Conservation (phyloP, 2,113 vertebrate genomes). For the Furnarius figulus region DNA sequence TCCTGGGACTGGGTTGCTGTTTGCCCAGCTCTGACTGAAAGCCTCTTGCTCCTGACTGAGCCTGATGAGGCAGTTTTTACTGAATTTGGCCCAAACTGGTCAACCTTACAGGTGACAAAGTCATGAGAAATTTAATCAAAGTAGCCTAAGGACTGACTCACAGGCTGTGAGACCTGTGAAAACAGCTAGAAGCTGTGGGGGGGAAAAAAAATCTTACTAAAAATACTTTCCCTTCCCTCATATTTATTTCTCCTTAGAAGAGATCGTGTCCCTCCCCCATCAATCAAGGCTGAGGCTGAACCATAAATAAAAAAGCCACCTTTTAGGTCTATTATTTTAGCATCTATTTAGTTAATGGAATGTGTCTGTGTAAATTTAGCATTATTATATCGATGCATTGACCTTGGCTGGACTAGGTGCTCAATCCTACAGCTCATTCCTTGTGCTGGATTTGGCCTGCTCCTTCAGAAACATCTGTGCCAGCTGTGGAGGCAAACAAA, state of each 20-base stretch:
- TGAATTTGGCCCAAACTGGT: not conserved
- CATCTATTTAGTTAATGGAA: not conserved
- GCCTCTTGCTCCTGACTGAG: not conserved
- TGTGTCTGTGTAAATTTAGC: not conserved
- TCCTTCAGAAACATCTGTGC: not conserved
- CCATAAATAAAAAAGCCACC: not conserved
- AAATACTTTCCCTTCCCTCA: not conserved
- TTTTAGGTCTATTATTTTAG: not conserved
- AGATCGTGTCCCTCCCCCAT: fast-evolving
- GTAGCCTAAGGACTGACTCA: not conserved
- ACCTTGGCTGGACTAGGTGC: not conserved
- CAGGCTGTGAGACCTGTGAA: not conserved
- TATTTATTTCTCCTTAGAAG: not conserved
- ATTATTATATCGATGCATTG: not conserved
- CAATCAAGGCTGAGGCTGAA: not conserved
- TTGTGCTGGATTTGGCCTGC: not conserved
- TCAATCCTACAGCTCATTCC: not conserved
- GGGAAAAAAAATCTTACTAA: not conserved
- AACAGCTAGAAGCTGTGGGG: not conserved
- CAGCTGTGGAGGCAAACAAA: no score
- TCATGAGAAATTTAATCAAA: not conserved
- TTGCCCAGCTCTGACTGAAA: not conserved
- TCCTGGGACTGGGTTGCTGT: not conserved
- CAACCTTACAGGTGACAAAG: not conserved
- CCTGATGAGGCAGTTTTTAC: not conserved